Evolutionary conservation across 2,888 invertebrate genomes (phyloP).

Genomic region (Meta bourneti): DNA sequence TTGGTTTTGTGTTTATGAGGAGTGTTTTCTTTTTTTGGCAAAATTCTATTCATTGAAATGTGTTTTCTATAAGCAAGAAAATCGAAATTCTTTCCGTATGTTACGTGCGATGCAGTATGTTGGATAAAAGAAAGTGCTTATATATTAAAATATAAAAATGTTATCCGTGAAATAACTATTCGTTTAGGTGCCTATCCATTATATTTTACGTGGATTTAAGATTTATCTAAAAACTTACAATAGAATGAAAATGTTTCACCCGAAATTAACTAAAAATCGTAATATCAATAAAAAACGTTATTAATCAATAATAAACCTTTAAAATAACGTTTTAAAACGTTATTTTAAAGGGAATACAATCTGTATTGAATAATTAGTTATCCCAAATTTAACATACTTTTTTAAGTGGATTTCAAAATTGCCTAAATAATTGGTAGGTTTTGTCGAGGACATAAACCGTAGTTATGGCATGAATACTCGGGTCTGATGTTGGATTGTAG

Average conservation of each 20-base stretch:
- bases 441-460: too few relatives aligned
- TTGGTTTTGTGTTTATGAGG: not conserved
- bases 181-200: not conserved
- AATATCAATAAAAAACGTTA: not conserved
- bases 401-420: too few relatives aligned
- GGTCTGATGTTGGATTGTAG: too few relatives aligned
- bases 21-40: not conserved
- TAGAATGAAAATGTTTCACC: not conserved
- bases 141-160: not conserved
- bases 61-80: not conserved
- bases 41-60: not conserved
- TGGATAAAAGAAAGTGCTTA: not conserved
- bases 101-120: not conserved
- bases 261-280: not conserved
- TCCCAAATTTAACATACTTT: too few relatives aligned
- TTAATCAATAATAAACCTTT: too few relatives aligned
- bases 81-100: not conserved
- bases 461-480: too few relatives aligned
- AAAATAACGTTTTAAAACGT: too few relatives aligned
- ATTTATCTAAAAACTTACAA: not conserved
- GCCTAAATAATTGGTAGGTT: too few relatives aligned
- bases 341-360: too few relatives aligned
- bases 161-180: not conserved
- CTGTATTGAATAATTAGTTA: too few relatives aligned
- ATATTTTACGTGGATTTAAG: not conserved